A percentile compares a stretch with the other conserved stretches of the same genome.
phyloP scores from a whole-genome alignment of 2,113 vertebrate species.

The Anguilla rostrata region DNA sequence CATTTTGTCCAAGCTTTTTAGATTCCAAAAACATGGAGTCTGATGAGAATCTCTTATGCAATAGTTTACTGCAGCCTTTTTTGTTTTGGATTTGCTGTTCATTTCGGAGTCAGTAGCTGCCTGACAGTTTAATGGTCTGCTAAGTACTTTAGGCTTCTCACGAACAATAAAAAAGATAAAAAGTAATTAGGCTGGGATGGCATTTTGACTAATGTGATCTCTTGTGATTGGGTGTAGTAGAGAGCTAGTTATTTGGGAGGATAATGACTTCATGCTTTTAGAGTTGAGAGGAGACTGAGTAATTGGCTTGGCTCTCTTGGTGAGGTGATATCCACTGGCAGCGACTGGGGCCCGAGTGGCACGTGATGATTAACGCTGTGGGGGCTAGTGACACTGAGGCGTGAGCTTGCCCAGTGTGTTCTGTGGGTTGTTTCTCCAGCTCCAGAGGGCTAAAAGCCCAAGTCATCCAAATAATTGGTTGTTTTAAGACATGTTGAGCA shows the following conservation, averaged over 20 bases:
- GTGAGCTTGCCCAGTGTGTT: background rate
- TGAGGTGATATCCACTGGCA: conserved; percentile 14
- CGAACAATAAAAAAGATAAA: conserved; percentile 13
- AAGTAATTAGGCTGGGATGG: background rate
- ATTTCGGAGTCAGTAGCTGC: background rate
- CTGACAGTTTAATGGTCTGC: background rate
- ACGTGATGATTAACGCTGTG: conserved; percentile 4
- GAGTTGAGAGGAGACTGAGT: background rate
- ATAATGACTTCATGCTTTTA: conserved; percentile 15
- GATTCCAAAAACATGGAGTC: background rate
- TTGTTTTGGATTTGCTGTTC: background rate
- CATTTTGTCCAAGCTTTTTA: background rate
- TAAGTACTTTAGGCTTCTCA: conserved; percentile 1
- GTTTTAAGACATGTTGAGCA: background rate
- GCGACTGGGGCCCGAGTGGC: background rate
- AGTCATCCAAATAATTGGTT: background rate
- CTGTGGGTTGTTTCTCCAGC: background rate
- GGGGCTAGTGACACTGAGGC: background rate
- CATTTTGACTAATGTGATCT: background rate
- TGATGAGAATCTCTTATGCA: background rate
- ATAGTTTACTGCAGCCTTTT: background rate
- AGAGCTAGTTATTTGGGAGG: conserved; percentile 13
- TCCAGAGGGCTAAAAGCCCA: background rate
- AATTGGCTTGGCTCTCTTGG: conserved; percentile 7
- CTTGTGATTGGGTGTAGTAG: background rate